Evolutionary conservation across 2,113 vertebrate genomes (phyloP), one percentile per base, ranked within the genome.

Genomic region (Menura novaehollandiae): DNA sequence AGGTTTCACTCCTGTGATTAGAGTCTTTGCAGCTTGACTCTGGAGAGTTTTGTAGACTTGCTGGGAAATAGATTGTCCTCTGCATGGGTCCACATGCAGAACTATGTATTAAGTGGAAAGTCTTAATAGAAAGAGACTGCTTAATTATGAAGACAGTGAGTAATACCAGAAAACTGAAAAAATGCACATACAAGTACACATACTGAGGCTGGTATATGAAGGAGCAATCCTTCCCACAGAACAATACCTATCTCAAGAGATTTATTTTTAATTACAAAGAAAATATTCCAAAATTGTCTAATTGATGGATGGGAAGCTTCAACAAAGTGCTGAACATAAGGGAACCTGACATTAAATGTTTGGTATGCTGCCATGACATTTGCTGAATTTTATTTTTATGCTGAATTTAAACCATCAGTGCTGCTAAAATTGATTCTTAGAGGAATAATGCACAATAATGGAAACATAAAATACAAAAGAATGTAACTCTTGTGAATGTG

Each of bases 311-410:
- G 80, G 49, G 55, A 60, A 90, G 67, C 89, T 97, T 95, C 92
- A 87, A 83, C 60, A 89, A 95, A 77, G 67, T 72, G 73, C 58
- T 92, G 97, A 98, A 95, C 97, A 95, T 97, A 97, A 97, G 97
- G 95, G 76, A 97, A 98, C 37, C 79, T 98, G 97, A 97, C 97
- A 98, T 97, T 97, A 97, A 97, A 96, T 97, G 81, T 91, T 96
- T 98, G 96, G 95, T 95, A 94, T 2, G 35, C 89, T 98, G 97
- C 97, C 90, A 96, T 97, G 94, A 95, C 95, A 97, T 98, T 98
- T 98, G 91, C 92, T 94, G 82, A 91, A 92, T 97, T 97, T 97
- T 98, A 96, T 96, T 97, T 97, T 97, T 95, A 85, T 93, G 71
- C 88, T 94, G 92, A 94, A 92, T 96, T 96, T 97, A 97, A 96